phyloP scores from a whole-genome alignment of 2,888 invertebrate genomes.

The Drosophila hamatofila region DNA sequence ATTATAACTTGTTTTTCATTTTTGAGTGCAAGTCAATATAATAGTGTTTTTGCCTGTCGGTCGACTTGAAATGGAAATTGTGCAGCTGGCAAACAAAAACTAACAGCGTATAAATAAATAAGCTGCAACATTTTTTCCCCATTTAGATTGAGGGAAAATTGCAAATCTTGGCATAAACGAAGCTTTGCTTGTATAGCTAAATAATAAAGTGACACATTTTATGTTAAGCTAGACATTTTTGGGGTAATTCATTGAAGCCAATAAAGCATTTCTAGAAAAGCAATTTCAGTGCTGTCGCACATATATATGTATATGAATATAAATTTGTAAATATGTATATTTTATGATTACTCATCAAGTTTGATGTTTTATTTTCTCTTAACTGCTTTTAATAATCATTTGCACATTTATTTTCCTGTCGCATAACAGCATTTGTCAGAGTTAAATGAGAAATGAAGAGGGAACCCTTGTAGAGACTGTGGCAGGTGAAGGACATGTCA shows the following conservation, averaged over 20 bases:
- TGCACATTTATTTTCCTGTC: background rate
- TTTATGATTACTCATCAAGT: constrained; percentile 16
- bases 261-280: constrained; percentile 1
- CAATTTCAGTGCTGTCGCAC: constrained; percentile 3
- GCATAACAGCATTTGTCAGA: constrained; percentile 17
- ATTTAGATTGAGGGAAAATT: constrained; percentile 5
- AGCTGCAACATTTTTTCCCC: background rate
- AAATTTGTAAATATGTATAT: background rate
- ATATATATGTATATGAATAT: background rate
- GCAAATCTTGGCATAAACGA: background rate
- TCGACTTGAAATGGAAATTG: constrained; percentile 6
- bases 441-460: constrained; percentile 45
- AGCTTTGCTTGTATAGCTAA: background rate
- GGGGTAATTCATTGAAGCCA: background rate
- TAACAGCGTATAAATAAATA: background rate
- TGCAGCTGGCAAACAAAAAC: constrained; percentile 14
- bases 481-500: constrained; percentile 39
- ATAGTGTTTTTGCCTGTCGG: background rate
- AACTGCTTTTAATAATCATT: constrained; percentile 6
- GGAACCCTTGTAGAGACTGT: constrained; percentile 23
- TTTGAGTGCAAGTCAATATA: background rate
- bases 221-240: constrained; percentile 5
- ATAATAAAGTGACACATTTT: constrained; percentile 5
- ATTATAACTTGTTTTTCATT: background rate
- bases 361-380: background rate